These are phyloP conservation scores for Mya arenaria DNA, from an alignment of 1,140 invertebrate genomes.

Conservation along the genomic window DNA sequence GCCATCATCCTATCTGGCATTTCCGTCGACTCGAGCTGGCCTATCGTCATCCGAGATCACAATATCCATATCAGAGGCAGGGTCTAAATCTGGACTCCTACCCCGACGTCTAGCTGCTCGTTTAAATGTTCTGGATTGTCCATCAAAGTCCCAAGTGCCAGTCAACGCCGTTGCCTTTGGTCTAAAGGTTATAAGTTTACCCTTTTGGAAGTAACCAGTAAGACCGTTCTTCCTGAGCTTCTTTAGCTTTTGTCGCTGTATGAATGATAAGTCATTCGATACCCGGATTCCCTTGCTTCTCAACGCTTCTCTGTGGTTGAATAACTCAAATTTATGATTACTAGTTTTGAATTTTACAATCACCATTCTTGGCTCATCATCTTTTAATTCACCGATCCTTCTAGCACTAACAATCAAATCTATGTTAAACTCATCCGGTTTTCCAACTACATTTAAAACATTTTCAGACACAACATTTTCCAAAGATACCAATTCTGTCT, in stretches of 20 bases:
- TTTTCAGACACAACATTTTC: not conserved
- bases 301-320: constrained; percentile 1
- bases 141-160: not conserved
- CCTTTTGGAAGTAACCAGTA: constrained; percentile 16
- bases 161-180: not conserved
- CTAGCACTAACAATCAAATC: not conserved
- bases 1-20: not conserved
- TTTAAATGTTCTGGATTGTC: not conserved
- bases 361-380: constrained; percentile 21
- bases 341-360: not conserved
- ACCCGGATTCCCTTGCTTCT: not conserved
- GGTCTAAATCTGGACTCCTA: not conserved
- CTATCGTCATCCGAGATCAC: not conserved
- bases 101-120: not conserved
- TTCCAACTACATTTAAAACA: not conserved
- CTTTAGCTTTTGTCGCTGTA: not conserved
- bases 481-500: constrained; percentile 25
- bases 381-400: not conserved
- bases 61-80: not conserved
- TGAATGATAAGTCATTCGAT: constrained; percentile 23
- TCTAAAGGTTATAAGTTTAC: not conserved
- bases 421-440: not conserved
- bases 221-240: not conserved
- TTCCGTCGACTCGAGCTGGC: not conserved
- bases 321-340: constrained; percentile 6